Conservation (phyloP, 2,113 vertebrate species). For the Okapia johnstoni region DNA sequence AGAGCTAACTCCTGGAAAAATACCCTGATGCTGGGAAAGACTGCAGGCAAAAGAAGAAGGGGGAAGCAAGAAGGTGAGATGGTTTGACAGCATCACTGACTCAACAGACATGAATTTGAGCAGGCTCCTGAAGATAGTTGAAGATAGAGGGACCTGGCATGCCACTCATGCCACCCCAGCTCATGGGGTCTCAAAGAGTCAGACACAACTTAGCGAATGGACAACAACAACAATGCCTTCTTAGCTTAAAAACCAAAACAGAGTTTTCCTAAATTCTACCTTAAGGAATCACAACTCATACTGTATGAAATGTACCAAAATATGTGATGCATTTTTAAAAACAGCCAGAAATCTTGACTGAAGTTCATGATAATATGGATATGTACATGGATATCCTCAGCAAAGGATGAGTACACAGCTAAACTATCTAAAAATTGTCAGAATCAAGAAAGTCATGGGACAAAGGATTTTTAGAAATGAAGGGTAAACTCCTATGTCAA, state of each 20-base stretch:
- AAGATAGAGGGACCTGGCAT: neutral
- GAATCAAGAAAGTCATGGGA: neutral
- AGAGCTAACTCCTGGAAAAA: neutral
- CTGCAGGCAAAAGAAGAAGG: neutral
- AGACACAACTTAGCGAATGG: accelerated
- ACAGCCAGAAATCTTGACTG: neutral
- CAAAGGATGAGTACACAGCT: neutral
- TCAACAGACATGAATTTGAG: neutral
- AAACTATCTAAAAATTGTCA: neutral
- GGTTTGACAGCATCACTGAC: neutral
- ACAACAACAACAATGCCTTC: neutral
- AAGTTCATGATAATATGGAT: neutral
- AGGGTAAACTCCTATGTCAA: neutral
- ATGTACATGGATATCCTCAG: neutral
- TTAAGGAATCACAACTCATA: neutral
- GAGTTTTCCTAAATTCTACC: neutral
- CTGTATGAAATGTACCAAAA: neutral
- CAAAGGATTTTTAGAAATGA: neutral
- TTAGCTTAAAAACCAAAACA: neutral
- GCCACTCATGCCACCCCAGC: neutral
- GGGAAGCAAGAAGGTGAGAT: neutral
- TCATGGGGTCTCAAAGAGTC: neutral
- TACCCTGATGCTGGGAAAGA: neutral
- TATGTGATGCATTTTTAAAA: neutral
- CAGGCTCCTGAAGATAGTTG: neutral